These are phyloP conservation scores for Pseudochirops cupreus DNA, from an alignment of 2,797 vertebrate species.

Conservation along the genomic window DNA sequence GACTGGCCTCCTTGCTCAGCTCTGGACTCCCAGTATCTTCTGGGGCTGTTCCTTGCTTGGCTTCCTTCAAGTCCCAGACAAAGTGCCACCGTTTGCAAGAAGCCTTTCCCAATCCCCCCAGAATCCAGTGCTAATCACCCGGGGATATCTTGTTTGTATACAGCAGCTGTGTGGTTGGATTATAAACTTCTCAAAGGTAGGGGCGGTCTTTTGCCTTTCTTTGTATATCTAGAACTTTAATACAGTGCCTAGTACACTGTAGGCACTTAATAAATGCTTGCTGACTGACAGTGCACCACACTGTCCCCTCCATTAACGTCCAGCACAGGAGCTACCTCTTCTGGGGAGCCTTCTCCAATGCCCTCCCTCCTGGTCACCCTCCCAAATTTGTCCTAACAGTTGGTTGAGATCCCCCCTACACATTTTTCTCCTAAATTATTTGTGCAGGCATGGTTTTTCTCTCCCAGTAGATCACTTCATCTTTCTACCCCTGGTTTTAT, in stretches of 20 bases:
- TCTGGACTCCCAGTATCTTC: neutral
- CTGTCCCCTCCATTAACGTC: neutral
- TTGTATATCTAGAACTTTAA: neutral
- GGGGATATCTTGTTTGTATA: neutral
- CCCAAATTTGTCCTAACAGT: neutral
- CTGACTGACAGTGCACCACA: neutral
- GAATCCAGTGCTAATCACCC: neutral
- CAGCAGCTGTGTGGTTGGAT: neutral
- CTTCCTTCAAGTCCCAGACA: neutral
- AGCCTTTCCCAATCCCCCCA: neutral
- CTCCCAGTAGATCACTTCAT: neutral
- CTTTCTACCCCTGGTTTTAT: neutral
- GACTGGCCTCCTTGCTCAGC: neutral
- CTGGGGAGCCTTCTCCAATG: neutral
- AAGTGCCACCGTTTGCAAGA: neutral
- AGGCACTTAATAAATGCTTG: neutral
- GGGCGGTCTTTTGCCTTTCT: neutral
- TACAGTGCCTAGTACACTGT: neutral
- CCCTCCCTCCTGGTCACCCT: fast-evolving
- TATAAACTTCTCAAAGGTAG: neutral
- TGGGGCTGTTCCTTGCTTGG: neutral
- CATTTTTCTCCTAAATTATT: neutral
- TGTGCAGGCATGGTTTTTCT: neutral
- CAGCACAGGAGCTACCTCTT: neutral
- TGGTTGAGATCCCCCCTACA: neutral